Base-by-base conservation (phyloP, 2,888 invertebrate species). In the Metellina segmentata region DNA sequence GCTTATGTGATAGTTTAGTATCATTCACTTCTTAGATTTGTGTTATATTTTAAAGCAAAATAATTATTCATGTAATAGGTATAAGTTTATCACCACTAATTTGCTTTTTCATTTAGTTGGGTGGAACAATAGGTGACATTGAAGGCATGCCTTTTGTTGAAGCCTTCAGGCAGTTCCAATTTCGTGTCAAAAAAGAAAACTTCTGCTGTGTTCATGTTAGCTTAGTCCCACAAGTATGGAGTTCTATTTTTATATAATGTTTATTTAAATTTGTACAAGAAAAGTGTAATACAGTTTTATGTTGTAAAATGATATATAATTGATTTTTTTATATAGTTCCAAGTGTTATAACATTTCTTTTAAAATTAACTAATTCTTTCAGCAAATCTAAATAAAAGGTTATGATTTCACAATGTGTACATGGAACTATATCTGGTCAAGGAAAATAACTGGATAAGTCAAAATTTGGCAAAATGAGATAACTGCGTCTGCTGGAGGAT, bases 101-200 rank as follows among this genome's bases (percentile, higher is more conserved):
- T 87, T 81, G n/a, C 48, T 98, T 93, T 69, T 8, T 71, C 53
- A 96, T 98, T 85, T 98, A 99, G 96, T 96, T 99, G 74, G 99
- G 99, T 78, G 99, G 99, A 9, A 99, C 99, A 0, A 98, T 99
- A 93, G 99, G 99, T 87, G 99, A 99, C 94, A 99, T 99, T 94
- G 99, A 99, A 95, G 98, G 99, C 93, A 99, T 99, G 99, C 98
- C 99, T 0, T 99, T 99, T 95, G 98, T 99, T 0, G 99, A 99
- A 95, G 99, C 99, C 6, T 99, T 99, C 95, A 96, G 99, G 49
- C 99, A 99, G 94, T 99, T 99, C 94, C 99, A 99, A 94, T 99
- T 99, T 94, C 96, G 98, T 94, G 98, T 98, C 0, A 98, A 97
- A 94, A 96, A 96, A 91, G 98, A 99, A 94, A 98, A 99, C 94